Base-by-base conservation (phyloP, 2,888 invertebrate genomes). In the Parnassius mnemosyne region DNA sequence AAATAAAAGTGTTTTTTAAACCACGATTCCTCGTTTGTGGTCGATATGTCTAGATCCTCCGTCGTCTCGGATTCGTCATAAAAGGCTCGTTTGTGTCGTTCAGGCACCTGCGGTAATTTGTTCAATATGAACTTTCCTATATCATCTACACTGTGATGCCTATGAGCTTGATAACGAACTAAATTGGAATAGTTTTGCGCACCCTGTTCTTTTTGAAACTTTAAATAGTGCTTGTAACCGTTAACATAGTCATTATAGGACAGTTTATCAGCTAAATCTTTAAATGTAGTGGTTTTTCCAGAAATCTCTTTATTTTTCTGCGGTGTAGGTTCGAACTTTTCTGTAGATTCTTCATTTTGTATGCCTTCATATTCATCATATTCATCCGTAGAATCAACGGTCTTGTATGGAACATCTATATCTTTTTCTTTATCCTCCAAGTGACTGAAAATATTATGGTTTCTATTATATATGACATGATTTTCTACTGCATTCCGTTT, bases 61-160 rank as follows among this genome's bases (percentile, higher is more conserved):
- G 77, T 70, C 13, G 71, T 73, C 42, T 82, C 82, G 0, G 74
- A 70, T 16, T 85, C 81, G 25, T 85, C 84, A 46, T 81, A 80
- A 63, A 81, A 77, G 13, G 69, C 54, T 66, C 71, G 74, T 20
- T 65, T 62, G 11, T 68, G 64, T 25, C 67, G 68, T 5, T 68
- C 42, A 9, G 82, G 77, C 50, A 85, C 10, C 13, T 71, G 70
- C 7, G 89, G 89, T 65, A 89, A 71, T 72, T 87, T 89, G 43
- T 80, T 75, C 1, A 89, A 68, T 56, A 89, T 89, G 59, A 69
- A 87, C 66, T 89, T 89, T n/a, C 89, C 89, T 10, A 89, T 89
- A 60, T 89, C 89, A 47, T 89, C 84, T 3, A 89, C 89, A 12
- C 73, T 84, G 52, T 89, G 89, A 59, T 89, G 89, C 67, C 68